Conservation (phyloP, 1,140 invertebrate genomes). For the Arctopsyche grandis region DNA sequence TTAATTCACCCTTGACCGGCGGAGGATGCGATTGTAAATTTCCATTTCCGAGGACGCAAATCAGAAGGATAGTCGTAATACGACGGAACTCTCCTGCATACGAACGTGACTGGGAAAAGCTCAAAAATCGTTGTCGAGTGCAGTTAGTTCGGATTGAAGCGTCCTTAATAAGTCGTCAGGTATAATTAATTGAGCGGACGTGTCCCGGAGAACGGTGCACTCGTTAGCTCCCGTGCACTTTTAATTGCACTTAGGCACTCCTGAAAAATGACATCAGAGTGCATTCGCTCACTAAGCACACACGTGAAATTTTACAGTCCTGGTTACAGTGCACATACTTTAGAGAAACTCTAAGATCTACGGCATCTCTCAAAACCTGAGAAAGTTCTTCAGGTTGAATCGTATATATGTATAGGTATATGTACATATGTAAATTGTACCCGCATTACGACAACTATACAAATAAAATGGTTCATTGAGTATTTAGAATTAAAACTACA, state of each 20-base stretch:
- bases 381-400: neutral
- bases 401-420: neutral
- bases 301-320: neutral
- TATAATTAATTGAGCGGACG: slow-evolving; percentile 41
- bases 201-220: neutral
- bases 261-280: slow-evolving; percentile 37
- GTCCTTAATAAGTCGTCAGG: slow-evolving; percentile 40
- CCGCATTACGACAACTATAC: too few relatives aligned
- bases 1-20: slow-evolving; percentile 8
- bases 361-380: neutral
- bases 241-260: slow-evolving; percentile 34
- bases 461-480: too few relatives aligned
- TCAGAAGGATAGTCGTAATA: neutral
- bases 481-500: too few relatives aligned
- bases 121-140: slow-evolving; percentile 17
- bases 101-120: neutral
- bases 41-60: neutral
- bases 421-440: too few relatives aligned
- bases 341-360: neutral
- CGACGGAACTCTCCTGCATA: too few relatives aligned
- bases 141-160: slow-evolving; percentile 7
- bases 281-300: neutral
- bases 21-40: slow-evolving; percentile 14
- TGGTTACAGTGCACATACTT: too few relatives aligned
- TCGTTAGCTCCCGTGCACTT: slow-evolving; percentile 32